A percentile compares a stretch with the other conserved stretches of the same genome.
Conservation (phyloP, 2,888 invertebrate species). For the Synergus umbraculus region DNA sequence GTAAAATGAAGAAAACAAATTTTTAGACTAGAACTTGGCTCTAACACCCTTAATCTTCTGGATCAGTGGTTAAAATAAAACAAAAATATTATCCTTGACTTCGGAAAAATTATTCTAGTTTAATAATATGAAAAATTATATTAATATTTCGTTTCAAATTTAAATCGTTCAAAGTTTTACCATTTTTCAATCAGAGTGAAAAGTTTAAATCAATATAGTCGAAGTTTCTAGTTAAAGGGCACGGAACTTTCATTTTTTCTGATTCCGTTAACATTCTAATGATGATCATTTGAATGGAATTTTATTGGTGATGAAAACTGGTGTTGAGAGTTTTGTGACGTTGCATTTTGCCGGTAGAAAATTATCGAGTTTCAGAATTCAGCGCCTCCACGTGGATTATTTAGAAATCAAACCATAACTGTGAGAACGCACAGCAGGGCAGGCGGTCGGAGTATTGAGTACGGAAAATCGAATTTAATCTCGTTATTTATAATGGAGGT, state of each 20-base stretch:
- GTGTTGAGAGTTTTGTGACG: not conserved
- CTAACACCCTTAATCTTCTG: too few species aligned
- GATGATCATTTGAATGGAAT: conserved; percentile 1
- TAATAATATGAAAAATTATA: too few species aligned
- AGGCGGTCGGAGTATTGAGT: conserved; percentile 49
- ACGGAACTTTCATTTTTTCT: not conserved
- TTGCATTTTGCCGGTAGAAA: not conserved
- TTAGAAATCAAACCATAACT: not conserved
- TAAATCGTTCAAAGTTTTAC: too few species aligned
- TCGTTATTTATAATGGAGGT: conserved; percentile 62
- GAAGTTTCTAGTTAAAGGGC: not conserved
- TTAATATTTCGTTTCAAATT: too few species aligned
- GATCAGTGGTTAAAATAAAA: too few species aligned
- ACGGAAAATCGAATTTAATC: conserved; percentile 44
- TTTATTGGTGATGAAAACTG: not conserved
- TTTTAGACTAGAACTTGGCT: too few species aligned
- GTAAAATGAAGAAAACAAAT: too few species aligned
- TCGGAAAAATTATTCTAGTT: too few species aligned
- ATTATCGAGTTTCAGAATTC: not conserved
- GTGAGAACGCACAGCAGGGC: conserved; percentile 35
- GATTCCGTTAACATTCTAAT: not conserved
- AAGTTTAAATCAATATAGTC: not conserved
- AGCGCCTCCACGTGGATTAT: conserved; percentile 26
- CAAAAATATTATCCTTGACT: too few species aligned
- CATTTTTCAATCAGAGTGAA: not conserved